Evolutionary conservation across 2,888 invertebrate species (phyloP).

Genomic region (Xanthorhoe designata): DNA sequence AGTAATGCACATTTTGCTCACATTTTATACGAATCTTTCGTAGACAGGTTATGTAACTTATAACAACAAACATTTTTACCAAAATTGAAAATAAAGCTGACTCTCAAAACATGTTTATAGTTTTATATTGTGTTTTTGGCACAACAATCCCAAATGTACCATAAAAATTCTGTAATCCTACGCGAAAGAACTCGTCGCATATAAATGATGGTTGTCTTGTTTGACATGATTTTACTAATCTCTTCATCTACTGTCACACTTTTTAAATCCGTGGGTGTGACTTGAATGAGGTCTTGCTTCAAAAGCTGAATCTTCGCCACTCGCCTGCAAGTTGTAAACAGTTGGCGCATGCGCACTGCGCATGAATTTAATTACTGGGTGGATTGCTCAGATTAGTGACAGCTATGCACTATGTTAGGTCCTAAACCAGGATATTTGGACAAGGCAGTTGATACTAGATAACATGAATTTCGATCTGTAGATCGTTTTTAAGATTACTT

Average conservation of each 20-base stretch:
- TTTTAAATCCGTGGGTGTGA: slow-evolving; percentile 26
- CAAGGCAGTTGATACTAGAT: slow-evolving; percentile 9
- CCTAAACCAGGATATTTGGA: slow-evolving; percentile 2
- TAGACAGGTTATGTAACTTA: too few relatives aligned
- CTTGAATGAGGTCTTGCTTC: slow-evolving; percentile 16
- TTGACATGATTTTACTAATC: slow-evolving; percentile 25
- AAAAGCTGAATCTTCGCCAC: too few relatives aligned
- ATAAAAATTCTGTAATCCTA: slow-evolving; percentile 38
- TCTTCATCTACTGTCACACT: slow-evolving; percentile 23
- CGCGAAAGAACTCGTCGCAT: slow-evolving; percentile 28
- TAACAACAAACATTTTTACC: too few relatives aligned
- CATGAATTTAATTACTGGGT: slow-evolving; percentile 33
- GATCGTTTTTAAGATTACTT: too few relatives aligned
- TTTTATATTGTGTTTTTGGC: slow-evolving; percentile 4
- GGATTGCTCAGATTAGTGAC: slow-evolving; percentile 29
- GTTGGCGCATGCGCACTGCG: neutral
- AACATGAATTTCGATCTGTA: too few relatives aligned
- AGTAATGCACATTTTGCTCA: too few relatives aligned
- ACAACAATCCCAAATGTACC: slow-evolving; percentile 22
- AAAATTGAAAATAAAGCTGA: neutral
- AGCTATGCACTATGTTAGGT: slow-evolving; percentile 23
- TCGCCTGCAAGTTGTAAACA: too few relatives aligned
- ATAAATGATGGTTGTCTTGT: slow-evolving; percentile 24
- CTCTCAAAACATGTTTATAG: neutral
- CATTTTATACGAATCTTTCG: too few relatives aligned